Conservation (phyloP, 2,113 vertebrate genomes). For the Ahaetulla prasina region DNA sequence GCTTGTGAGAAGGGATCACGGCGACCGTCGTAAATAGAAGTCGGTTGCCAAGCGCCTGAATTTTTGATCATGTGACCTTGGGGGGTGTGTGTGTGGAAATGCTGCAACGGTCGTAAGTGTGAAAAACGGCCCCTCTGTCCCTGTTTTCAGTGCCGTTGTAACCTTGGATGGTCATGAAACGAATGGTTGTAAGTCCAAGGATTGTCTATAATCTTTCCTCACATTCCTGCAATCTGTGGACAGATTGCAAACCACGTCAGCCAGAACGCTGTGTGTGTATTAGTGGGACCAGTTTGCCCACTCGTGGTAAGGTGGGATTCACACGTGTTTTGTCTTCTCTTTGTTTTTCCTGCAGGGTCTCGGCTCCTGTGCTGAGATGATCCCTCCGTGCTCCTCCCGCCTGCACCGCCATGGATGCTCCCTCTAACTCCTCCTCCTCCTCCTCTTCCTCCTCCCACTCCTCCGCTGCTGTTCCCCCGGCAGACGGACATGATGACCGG, state of each 20-base stretch:
- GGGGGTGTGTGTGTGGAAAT: no score
- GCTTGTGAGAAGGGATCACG: not conserved
- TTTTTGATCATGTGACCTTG: not conserved
- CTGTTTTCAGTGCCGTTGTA: no score
- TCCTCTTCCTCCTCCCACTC: slow-evolving; percentile 22
- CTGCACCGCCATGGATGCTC: slow-evolving; percentile 61
- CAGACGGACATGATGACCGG: slow-evolving; percentile 55
- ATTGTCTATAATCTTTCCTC: not conserved
- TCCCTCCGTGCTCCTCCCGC: slow-evolving; percentile 43
- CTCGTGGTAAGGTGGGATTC: not conserved
- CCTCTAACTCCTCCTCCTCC: slow-evolving; percentile 37
- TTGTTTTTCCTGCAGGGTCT: slow-evolving; percentile 45
- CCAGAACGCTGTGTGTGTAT: not conserved
- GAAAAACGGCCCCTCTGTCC: no score
- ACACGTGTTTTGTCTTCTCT: not conserved
- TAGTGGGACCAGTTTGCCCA: no score
- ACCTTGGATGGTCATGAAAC: not conserved
- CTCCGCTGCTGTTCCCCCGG: slow-evolving; percentile 26
- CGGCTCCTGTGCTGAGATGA: slow-evolving; percentile 66
- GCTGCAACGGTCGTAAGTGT: not conserved
- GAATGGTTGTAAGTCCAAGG: not conserved
- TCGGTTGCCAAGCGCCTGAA: not conserved
- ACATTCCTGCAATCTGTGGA: not conserved
- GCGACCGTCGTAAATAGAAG: not conserved
- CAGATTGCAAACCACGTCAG: not conserved